Conservation (phyloP, 2,888 invertebrate species). For the Drosophila multiciliata region DNA sequence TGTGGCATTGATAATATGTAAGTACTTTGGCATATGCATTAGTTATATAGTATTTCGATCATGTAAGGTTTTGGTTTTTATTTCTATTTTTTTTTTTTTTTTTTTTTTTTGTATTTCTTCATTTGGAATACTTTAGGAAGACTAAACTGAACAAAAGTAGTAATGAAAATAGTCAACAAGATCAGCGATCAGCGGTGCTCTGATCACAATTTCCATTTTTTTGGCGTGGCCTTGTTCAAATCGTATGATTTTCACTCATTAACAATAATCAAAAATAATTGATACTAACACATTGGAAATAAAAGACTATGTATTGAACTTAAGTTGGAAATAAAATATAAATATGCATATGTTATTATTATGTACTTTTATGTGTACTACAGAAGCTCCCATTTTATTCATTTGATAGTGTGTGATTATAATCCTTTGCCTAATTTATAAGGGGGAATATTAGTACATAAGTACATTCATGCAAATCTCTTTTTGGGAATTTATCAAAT, state of each 20-base stretch:
- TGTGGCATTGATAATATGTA: constrained; percentile 50
- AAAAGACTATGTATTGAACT: constrained; percentile 41
- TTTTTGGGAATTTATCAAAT: constrained; percentile 1
- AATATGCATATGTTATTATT: constrained; percentile 56
- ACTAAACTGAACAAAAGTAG: constrained; percentile 79
- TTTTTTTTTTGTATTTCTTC: not conserved
- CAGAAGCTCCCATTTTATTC: constrained; percentile 18
- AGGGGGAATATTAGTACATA: constrained; percentile 3
- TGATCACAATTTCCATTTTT: constrained; percentile 55
- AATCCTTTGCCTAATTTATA: constrained; percentile 4
- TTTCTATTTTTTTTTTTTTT: constrained; percentile 4
- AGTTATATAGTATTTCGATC: constrained; percentile 48
- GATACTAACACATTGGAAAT: constrained; percentile 44
- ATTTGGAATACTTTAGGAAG: constrained; percentile 44
- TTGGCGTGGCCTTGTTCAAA: constrained; percentile 38
- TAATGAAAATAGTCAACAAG: constrained; percentile 75
- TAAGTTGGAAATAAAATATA: constrained; percentile 44
- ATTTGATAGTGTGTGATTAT: constrained; percentile 9
- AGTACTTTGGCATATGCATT: constrained; percentile 46
- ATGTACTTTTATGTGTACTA: constrained; percentile 45
- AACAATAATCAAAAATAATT: constrained; percentile 64
- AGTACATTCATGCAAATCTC: constrained; percentile 36
- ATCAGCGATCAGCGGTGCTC: constrained; percentile 50
- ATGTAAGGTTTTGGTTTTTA: constrained; percentile 26
- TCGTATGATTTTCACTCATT: constrained; percentile 55